A percentile compares a stretch with the other conserved stretches of the same genome.
These are phyloP conservation scores for Toxotes jaculatrix DNA, from an alignment of 2,113 vertebrate species.

Conservation along the genomic window DNA sequence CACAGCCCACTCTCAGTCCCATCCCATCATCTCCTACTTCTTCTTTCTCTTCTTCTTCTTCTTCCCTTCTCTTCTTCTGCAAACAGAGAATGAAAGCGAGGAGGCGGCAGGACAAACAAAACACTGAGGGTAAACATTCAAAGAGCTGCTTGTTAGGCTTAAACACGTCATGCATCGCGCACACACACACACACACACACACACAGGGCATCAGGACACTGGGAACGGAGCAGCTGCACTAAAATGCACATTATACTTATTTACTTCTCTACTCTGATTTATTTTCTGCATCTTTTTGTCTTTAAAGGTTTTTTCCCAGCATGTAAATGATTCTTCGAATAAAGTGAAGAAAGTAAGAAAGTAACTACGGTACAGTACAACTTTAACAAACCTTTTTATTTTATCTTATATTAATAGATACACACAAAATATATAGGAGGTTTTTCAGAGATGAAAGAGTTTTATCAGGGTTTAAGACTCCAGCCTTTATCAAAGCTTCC, in stretches of 20 bases:
- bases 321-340: not conserved
- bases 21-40: slow-evolving; percentile 8
- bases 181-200: slow-evolving; percentile 5
- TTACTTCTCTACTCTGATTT: slow-evolving; percentile 25
- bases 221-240: slow-evolving; percentile 40
- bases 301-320: not conserved
- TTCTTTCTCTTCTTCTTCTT: slow-evolving; percentile 25
- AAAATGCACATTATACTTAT: slow-evolving; percentile 19
- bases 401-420: too few relatives aligned
- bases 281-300: not conserved
- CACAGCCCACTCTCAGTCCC: not conserved
- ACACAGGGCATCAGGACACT: not conserved
- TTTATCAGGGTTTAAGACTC: too few relatives aligned
- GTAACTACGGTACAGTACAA: not conserved
- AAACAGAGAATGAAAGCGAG: slow-evolving; percentile 58
- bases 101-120: slow-evolving; percentile 56
- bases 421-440: too few relatives aligned
- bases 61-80: slow-evolving; percentile 38
- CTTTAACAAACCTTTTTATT: too few relatives aligned
- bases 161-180: slow-evolving; percentile 49
- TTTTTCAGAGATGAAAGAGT: too few relatives aligned
- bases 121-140: slow-evolving; percentile 56
- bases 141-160: slow-evolving; percentile 62
- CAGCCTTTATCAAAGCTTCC: too few relatives aligned
- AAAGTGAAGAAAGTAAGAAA: too few relatives aligned